Conservation (phyloP, 2,113 vertebrate species). For the Mesitornis unicolor region DNA sequence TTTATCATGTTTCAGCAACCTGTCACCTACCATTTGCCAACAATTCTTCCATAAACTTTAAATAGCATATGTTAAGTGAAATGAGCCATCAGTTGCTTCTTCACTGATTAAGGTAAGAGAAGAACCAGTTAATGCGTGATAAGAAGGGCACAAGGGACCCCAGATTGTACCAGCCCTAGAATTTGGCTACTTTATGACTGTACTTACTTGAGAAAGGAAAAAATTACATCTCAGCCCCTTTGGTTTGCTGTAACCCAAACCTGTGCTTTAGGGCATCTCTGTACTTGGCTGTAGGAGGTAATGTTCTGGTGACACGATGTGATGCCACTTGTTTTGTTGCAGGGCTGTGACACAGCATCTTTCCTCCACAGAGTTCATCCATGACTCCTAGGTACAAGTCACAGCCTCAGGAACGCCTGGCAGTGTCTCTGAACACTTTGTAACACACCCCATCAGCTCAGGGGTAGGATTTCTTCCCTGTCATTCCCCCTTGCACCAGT, state of each 20-base stretch:
- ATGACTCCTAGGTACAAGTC: background rate
- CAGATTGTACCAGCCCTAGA: background rate
- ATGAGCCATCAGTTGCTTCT: background rate
- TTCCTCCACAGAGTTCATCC: background rate
- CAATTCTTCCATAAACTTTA: background rate
- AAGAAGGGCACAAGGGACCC: background rate
- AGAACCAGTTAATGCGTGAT: background rate
- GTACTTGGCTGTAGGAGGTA: background rate
- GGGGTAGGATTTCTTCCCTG: background rate
- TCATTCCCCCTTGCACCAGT: background rate
- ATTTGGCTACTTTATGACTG: background rate
- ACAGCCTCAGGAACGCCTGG: background rate
- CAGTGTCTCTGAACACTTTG: background rate
- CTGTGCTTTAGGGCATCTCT: background rate
- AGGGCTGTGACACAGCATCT: background rate
- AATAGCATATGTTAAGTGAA: background rate
- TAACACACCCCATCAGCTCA: background rate
- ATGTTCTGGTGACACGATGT: background rate
- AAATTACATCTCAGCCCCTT: background rate
- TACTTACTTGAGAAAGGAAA: background rate
- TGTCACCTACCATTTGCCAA: background rate
- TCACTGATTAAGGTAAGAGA: background rate
- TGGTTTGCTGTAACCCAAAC: background rate
- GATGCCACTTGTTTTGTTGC: background rate
- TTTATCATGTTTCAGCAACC: constrained; percentile 2